Evolutionary conservation across 2,888 invertebrate genomes (phyloP).

Genomic region (Parelbella ahira): DNA sequence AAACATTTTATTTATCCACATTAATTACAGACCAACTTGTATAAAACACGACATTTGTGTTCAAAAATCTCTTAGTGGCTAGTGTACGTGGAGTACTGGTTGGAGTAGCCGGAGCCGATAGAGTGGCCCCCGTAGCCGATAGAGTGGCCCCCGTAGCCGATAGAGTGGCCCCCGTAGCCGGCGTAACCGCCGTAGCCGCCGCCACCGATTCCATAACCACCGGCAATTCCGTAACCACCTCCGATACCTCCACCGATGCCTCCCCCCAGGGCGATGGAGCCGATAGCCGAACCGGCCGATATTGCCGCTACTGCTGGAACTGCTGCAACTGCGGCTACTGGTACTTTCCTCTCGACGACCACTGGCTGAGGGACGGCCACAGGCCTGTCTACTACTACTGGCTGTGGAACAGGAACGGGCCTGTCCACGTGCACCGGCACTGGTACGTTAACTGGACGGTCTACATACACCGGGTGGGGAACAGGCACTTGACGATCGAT

Average conservation of each 20-base stretch:
- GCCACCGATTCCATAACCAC: too few relatives aligned
- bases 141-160: too few relatives aligned
- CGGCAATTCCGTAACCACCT: too few relatives aligned
- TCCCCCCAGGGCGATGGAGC: slow-evolving; percentile 6
- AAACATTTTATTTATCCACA: slow-evolving; percentile 23
- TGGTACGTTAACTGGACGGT: slow-evolving; percentile 80
- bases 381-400: slow-evolving; percentile 43
- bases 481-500: slow-evolving; percentile 77
- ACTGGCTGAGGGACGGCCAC: slow-evolving; percentile 65
- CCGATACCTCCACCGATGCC: slow-evolving; percentile 23
- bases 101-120: slow-evolving; percentile 24
- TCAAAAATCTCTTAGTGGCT: slow-evolving; percentile 34
- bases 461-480: slow-evolving; percentile 77
- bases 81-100: slow-evolving; percentile 27
- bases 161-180: slow-evolving; percentile 13
- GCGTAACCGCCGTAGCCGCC: slow-evolving; percentile 17
- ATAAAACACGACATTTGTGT: slow-evolving; percentile 28
- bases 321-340: slow-evolving; percentile 30
- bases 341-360: slow-evolving; percentile 48
- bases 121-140: slow-evolving; percentile 24
- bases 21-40: slow-evolving; percentile 32
- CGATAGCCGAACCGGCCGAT: too few relatives aligned
- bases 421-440: slow-evolving; percentile 81
- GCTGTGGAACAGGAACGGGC: slow-evolving; percentile 56
- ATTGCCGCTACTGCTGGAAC: slow-evolving; percentile 12